Base-by-base conservation (phyloP, 2,888 invertebrate species). In the Lasioglossum zephyrum region DNA sequence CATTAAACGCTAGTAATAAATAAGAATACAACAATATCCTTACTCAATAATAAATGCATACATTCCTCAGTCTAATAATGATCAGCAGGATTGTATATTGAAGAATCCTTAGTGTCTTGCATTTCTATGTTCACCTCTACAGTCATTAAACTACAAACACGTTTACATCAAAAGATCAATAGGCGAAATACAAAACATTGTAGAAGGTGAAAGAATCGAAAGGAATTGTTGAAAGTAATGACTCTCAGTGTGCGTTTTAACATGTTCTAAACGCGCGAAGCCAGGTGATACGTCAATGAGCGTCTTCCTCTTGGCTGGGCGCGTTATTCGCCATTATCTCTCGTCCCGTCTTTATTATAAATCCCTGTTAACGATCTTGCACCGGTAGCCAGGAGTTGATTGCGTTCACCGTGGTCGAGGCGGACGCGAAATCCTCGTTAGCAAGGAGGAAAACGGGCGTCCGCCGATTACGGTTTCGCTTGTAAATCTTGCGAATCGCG, bases 201-300 rank as follows among this genome's bases (percentile, higher is more conserved):
- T 2, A 22, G 22, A 8, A 22, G 8, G 6, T 2, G 53, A 53
- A 53, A 53, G 53, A 53, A 53, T 53, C n/a, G n/a, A 11, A 57
- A 57, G 22, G 8, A 53, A 22, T 22, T 22, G 22, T 49, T 6
- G 49, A 8, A 22, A 49, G 53, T 22, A 53, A 53, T 22, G 53
- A 8, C 22, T 22, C 53, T 69, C 44, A 9, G 26, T 9, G 6
- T 44, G 6, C 76, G 66, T 82, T 83, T 81, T 84, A 87, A 90
- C 63, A 84, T 78, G 70, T 49, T 81, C 73, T 84, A 53, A 87
- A 22, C 36, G 84, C 77, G 76, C 78, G 82, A 81, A 81, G 86
- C 73, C 78, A 16, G 53, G 31, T 76, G 77, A 82, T 86, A 81
- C 86, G 79, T 89, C 87, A 81, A 82, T 78, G 69, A 75, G 73